Conservation (phyloP, 2,797 vertebrate genomes). For the Chrosomus eos region DNA sequence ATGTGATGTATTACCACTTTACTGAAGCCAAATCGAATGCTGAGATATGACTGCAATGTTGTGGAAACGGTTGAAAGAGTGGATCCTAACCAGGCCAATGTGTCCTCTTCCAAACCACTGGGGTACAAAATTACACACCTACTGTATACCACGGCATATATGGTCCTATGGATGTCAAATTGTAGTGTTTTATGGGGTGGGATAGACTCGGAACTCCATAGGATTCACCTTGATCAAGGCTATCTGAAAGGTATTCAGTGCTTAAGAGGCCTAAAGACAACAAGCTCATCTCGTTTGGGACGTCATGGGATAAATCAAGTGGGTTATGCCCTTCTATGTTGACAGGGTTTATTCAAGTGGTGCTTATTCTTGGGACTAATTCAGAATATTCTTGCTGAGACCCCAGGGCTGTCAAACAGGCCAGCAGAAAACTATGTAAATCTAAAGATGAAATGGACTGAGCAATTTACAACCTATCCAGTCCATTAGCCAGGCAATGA, state of each 20-base stretch:
- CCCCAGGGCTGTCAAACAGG: neutral
- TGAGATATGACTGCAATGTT: neutral
- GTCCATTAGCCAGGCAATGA: slow-evolving; percentile 19
- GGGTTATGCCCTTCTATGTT: neutral
- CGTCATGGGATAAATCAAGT: neutral
- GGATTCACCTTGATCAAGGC: neutral
- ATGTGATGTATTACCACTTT: neutral
- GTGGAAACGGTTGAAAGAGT: neutral
- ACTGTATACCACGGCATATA: neutral
- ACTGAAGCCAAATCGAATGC: neutral
- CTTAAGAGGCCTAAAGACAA: neutral
- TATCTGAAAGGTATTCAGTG: neutral
- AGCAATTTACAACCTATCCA: neutral
- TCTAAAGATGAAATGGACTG: neutral
- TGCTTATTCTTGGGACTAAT: neutral
- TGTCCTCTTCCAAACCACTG: neutral
- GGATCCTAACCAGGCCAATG: neutral
- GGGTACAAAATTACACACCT: neutral
- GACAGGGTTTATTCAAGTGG: neutral
- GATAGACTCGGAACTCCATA: neutral
- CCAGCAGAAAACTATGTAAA: neutral
- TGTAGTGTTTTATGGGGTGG: neutral
- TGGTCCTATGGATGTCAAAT: neutral
- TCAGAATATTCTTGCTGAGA: neutral
- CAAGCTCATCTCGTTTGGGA: neutral